Conservation (phyloP, 1,140 invertebrate genomes). For the Drosophila athabasca region DNA sequence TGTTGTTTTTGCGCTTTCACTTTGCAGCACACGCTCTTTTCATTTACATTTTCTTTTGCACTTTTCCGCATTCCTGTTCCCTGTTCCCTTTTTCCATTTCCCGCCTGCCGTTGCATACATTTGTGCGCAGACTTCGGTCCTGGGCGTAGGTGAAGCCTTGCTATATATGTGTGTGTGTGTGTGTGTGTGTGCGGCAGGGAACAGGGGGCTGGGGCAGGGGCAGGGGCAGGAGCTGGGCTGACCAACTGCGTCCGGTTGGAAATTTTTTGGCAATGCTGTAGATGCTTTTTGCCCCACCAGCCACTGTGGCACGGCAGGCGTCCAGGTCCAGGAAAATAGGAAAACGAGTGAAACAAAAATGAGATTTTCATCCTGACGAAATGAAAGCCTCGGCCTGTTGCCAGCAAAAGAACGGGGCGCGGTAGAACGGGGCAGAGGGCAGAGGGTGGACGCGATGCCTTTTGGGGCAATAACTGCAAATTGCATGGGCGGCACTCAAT, state of each 20-base stretch:
- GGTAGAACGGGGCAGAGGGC: neutral
- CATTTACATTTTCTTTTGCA: constrained; percentile 80
- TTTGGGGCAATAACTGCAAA: constrained; percentile 76
- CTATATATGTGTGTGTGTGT: neutral
- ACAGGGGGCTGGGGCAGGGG: too few relatives aligned
- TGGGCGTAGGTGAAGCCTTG: neutral
- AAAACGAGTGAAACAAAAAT: constrained; percentile 15
- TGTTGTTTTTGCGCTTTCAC: constrained; percentile 7
- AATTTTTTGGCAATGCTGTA: constrained; percentile 73
- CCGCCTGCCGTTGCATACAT: constrained; percentile 64
- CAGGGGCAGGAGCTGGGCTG: constrained; percentile 32
- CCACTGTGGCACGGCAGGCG: constrained; percentile 22
- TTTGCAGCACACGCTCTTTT: constrained; percentile 51
- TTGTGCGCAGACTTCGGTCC: constrained; percentile 33
- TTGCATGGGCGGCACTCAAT: constrained; percentile 80
- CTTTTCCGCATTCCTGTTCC: constrained; percentile 33
- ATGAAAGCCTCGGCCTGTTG: constrained; percentile 70
- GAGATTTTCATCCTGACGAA: constrained; percentile 72
- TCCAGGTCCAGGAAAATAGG: neutral
- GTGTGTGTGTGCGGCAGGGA: neutral
- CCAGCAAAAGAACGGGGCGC: constrained; percentile 19
- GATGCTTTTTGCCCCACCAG: constrained; percentile 5
- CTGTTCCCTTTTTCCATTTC: neutral
- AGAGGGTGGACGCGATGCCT: constrained; percentile 17
- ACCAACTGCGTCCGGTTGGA: constrained; percentile 73